Conservation (phyloP, 1,140 invertebrate species). For the Elymnias hypermnestra region DNA sequence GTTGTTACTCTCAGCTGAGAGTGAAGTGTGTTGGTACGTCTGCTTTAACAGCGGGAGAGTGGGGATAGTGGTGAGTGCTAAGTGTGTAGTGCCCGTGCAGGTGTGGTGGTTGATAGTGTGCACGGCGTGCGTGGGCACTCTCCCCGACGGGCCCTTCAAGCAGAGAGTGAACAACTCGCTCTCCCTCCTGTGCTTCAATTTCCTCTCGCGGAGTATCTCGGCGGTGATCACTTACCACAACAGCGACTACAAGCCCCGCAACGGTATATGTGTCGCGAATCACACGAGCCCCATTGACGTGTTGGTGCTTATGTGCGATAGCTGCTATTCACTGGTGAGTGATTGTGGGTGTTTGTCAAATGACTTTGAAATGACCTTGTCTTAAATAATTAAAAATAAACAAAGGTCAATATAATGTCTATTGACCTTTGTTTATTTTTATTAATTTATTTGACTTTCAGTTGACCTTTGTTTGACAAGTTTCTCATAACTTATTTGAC, state of each 20-base stretch:
- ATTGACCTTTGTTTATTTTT: too few relatives aligned
- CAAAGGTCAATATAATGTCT: too few relatives aligned
- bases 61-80: too few relatives aligned
- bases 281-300: slow-evolving; percentile 99
- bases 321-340: slow-evolving; percentile 96
- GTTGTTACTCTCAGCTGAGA: too few relatives aligned
- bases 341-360: not conserved
- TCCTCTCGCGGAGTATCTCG: slow-evolving; percentile 91
- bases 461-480: too few relatives aligned
- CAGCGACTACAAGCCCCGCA: slow-evolving; percentile 81
- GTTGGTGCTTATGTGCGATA: slow-evolving; percentile 97
- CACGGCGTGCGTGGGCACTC: slow-evolving; percentile 89
- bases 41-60: too few relatives aligned
- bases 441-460: too few relatives aligned
- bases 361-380: not conserved
- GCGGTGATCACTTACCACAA: slow-evolving; percentile 95
- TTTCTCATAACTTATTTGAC: too few relatives aligned
- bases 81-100: slow-evolving; percentile 60
- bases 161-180: slow-evolving; percentile 86
- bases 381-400: too few relatives aligned
- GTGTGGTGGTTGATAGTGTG: slow-evolving; percentile 89
- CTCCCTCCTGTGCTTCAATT: slow-evolving; percentile 92
- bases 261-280: slow-evolving; percentile 98
- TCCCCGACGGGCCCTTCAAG: slow-evolving; percentile 87
- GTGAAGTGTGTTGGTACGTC: too few relatives aligned